These are phyloP conservation scores for Odontocolon sp. DNA, from an alignment of 2,888 invertebrate genomes.

Conservation along the genomic window DNA sequence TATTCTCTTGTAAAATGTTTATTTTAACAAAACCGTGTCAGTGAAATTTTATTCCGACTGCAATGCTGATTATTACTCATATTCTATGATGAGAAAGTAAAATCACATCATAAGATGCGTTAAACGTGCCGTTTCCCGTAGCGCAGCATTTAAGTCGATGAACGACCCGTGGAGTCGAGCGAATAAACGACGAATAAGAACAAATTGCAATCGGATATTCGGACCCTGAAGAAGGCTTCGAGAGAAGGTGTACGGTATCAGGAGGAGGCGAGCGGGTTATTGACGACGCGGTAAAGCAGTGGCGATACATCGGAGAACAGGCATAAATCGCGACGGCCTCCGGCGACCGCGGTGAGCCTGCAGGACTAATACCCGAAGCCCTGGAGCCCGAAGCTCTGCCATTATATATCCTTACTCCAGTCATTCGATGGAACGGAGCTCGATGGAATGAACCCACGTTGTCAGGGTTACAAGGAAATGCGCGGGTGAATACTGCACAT, in stretches of 20 bases:
- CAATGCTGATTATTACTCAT: too few relatives aligned
- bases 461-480: slow-evolving; percentile 37
- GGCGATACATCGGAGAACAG: slow-evolving; percentile 73
- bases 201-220: slow-evolving; percentile 77
- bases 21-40: too few relatives aligned
- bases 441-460: slow-evolving; percentile 34
- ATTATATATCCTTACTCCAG: slow-evolving; percentile 37
- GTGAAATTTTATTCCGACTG: too few relatives aligned
- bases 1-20: too few relatives aligned
- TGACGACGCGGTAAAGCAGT: slow-evolving; percentile 72
- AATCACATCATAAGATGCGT: not conserved
- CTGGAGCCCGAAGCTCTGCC: slow-evolving; percentile 5
- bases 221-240: slow-evolving; percentile 69
- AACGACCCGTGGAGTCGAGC: slow-evolving; percentile 33
- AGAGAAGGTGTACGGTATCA: slow-evolving; percentile 72
- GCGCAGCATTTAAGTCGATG: slow-evolving; percentile 31
- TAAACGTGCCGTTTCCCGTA: not conserved
- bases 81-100: not conserved
- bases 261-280: slow-evolving; percentile 67
- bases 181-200: slow-evolving; percentile 70
- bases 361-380: slow-evolving; percentile 24
- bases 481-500: slow-evolving; percentile 5
- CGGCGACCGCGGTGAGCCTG: slow-evolving; percentile 27
- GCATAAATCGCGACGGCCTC: slow-evolving; percentile 70
- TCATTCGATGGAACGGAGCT: slow-evolving; percentile 45